Base-by-base conservation (phyloP, 2,888 invertebrate genomes). In the Orthonychiurus folsomi region DNA sequence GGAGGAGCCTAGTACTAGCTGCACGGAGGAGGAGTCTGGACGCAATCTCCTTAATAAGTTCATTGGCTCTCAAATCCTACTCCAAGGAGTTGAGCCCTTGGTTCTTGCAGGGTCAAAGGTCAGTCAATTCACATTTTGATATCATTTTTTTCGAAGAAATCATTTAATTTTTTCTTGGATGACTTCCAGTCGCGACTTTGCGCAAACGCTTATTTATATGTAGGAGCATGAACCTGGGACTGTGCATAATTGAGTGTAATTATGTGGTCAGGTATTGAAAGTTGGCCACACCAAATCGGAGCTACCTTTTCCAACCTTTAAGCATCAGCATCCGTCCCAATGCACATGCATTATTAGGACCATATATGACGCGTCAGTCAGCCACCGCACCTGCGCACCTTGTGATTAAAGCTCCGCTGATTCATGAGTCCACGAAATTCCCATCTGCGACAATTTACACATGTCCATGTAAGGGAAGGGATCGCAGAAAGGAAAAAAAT, bases 11-110 rank as follows among this genome's bases (percentile, higher is more conserved):
- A 47, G 48, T 24, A 20, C 9, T 9, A n/a, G 52, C 9, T 9
- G 20, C 52, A 5, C 5, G n/a, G 60, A 56, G 12, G 66, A 66
- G 26, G 73, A 73, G 55, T 70, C 69, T 26, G 72, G 73, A 3
- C 83, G 87, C 62, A 85, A 86, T 66, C 80, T 89, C 73, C 81
- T 89, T 59, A 89, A 89, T 80, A 89, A 88, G 80, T 89, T 89
- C 80, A 81, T 89, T 59, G 89, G 89, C 63, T 87, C 88, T 67
- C 86, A 86, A 73, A 87, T 88, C 73, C 83, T 89, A 64, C 84
- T 89, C 80, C 84, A 85, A 60, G 88, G 88, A 72, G 85, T 88
- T 81, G 88, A 88, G 79, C 76, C 78, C 1, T 73, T 76, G 63
- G 72, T 77, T 54, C 66, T 70, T 1, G 68, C 71, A 3, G 67